Evolutionary conservation across 2,888 invertebrate genomes (phyloP), one percentile per base, ranked within the genome.

Genomic region (Apamea crenata): DNA sequence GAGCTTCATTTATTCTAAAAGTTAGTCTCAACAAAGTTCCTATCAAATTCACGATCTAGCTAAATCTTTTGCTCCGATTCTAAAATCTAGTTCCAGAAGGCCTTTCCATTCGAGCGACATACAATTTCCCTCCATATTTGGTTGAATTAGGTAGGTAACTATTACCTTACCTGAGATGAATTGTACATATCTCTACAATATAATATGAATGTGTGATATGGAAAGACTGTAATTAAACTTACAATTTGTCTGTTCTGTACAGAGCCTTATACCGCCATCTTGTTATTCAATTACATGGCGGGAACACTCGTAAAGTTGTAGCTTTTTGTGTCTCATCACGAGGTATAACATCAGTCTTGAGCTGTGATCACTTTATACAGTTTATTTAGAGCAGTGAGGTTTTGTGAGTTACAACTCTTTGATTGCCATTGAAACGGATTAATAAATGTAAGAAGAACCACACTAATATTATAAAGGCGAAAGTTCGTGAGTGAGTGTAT

Each of bases 201-300:
- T 1, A 1, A 56, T 12, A 56, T 25, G 4, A 56, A 56, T 59
- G 4, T 56, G 25, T 59, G n/a, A 14, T 59, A n/a, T 59, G n/a
- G 5, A 59, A n/a, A 56, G n/a, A 59, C 56, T 59, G 56, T 56
- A 12, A 59, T n/a, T n/a, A 59, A 59, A n/a, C 12, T n/a, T 59
- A 59, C 12, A 7, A n/a, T 59, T 59, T 12, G n/a, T 59, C 56
- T n/a, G n/a, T 59, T 59, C 67, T 88, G 74, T 12, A 81, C 71
- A 25, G 16, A 70, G 67, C 88, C 69, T 88, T 75, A 87, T 36
- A 36, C 53, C 79, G 86, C 85, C 89, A 88, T 88, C 77, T 89
- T 87, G 88, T 83, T 86, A 90, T 89, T 90, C 89, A 89, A 90
- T 89, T 90, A 90, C 82, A 85, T 86, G 82, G 87, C 86, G 80